Base-by-base conservation (phyloP, 2,797 vertebrate genomes). In the Spinibarbus caldwelli region DNA sequence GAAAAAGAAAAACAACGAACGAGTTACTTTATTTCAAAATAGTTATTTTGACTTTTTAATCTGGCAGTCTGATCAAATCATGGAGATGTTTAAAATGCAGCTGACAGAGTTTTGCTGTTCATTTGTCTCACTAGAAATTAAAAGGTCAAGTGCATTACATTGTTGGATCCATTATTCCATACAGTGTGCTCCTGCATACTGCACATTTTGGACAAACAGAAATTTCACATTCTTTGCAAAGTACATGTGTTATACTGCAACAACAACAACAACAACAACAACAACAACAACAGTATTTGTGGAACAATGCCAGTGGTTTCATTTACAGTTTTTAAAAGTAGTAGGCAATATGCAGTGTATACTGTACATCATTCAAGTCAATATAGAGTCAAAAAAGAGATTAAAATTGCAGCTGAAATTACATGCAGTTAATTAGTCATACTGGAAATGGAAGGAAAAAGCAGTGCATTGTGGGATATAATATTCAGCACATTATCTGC, bases 1-100 rank as follows among this genome's bases (percentile, higher is more conserved):
- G n/a, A 11, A 6, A 17, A 64, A 17, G 0, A 31, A 64, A 15
- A 64, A 0, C 0, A 1, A n/a, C n/a, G n/a, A n/a, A n/a, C n/a
- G n/a, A 0, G 15, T 66, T 4, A 66, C 17, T 31, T n/a, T n/a
- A n/a, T 52, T 59, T 26, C 23, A 59, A 11, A 59, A 17, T 4
- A 17, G 12, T 15, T 41, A 0, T n/a, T 70, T 43, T 45, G n/a
- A 0, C 5, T 29, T 26, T 43, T 62, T 0, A 62, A 62, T 73
- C 4, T 15, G 12, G 1, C 23, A 38, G 23, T 38, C 23, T n/a
- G 75, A 77, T 52, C n/a, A n/a, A n/a, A n/a, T n/a, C 19, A 1
- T 11, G 57, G 14, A 62, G 54, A 43, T 19, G 15, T 31, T 43
- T 62, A 43, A 21, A 43, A 62, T 7, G 36, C 54, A 21, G 14